Percentiles rank a stretch among this genome's conserved stretches.
Evolutionary conservation across 2,888 invertebrate genomes (phyloP).

Genomic region (Erebia epiphron): DNA sequence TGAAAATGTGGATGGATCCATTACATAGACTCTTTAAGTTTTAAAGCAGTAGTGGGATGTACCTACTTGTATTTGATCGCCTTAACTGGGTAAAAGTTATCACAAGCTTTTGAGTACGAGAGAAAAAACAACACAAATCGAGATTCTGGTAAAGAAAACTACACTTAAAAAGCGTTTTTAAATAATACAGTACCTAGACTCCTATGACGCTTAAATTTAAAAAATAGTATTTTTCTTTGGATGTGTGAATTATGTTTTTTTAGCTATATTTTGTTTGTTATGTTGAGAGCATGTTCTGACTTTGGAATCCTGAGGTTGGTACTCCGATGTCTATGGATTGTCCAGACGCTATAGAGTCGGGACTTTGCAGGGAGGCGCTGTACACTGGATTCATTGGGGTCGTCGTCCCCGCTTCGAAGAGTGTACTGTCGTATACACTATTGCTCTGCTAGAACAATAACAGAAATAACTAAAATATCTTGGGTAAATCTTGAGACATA

Average conservation of each 20-base stretch:
- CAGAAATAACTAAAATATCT: slow-evolving; percentile 9
- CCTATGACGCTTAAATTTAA: slow-evolving; percentile 38
- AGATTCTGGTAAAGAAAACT: slow-evolving; percentile 44
- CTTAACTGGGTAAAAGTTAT: slow-evolving; percentile 62
- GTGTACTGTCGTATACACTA: slow-evolving; percentile 88
- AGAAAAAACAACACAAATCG: slow-evolving; percentile 37
- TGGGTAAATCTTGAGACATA: too few species aligned
- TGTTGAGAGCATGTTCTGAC: slow-evolving; percentile 67
- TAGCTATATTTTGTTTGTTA: slow-evolving; percentile 53
- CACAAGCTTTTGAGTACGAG: slow-evolving; percentile 48
- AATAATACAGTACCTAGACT: slow-evolving; percentile 31
- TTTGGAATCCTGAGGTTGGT: slow-evolving; percentile 51
- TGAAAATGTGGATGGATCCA: slow-evolving; percentile 73
- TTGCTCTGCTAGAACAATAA: slow-evolving; percentile 79
- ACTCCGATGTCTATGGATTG: slow-evolving; percentile 72
- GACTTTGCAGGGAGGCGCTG: slow-evolving; percentile 88
- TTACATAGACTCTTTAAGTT: slow-evolving; percentile 51
- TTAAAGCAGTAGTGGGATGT: slow-evolving; percentile 62
- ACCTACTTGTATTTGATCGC: slow-evolving; percentile 54
- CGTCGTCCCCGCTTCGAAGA: slow-evolving; percentile 85
- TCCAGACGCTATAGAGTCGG: slow-evolving; percentile 86
- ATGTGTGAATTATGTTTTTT: slow-evolving; percentile 44
- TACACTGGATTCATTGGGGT: slow-evolving; percentile 87
- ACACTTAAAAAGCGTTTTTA: slow-evolving; percentile 31
- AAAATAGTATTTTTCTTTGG: slow-evolving; percentile 54